Evolutionary conservation across 2,113 vertebrate species (phyloP), one percentile per base, ranked within the genome.

Genomic region (Tenebrosternarchus preto): DNA sequence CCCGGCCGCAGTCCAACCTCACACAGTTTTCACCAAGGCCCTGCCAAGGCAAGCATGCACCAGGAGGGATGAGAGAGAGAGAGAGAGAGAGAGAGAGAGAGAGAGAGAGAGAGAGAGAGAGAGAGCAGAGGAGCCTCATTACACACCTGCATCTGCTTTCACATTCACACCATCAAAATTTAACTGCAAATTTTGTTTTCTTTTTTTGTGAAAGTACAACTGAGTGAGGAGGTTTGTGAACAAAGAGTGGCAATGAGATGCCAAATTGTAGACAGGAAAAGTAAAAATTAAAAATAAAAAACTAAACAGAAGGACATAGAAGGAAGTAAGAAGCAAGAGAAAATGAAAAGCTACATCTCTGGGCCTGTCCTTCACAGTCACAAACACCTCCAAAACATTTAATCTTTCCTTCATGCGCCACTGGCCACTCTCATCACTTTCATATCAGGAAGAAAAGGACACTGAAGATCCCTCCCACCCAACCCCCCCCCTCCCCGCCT

Each of bases 1-100:
- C 89, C 84, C 24, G 50, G 83, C 87, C 93, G 95, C 94, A 95
- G 93, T 94, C 95, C 94, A 96, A 94, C 93, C 93, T 93, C 94
- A 94, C 93, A 92, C 94, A 94, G 94, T 73, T 78, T 80, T 76
- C 33, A 70, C 93, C 92, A 92, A 89, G 91, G 93, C 94, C 94
- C 94, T 94, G 94, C 92, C 39, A 77, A 71, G 33, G 46, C 77
- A 70, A 55, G 71, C 56, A 71, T 50, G 43, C 43, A 50, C 43
- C 43, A 15, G 43, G 43, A 50, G 43, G 43, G 8, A 50, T 50
- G 43, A 12, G 6, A 9, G 39, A 7, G 39, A 7, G 39, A 43
- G 39, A 43, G 39, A 43, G 39, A 15, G 43, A 15, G 43, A 15
- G 12, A n/a, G 39, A 29, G 57, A 80, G 66, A 50, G 56, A 64